Evolutionary conservation across 2,113 vertebrate genomes (phyloP).

Genomic region (Leptobrachium ailaonicum): DNA sequence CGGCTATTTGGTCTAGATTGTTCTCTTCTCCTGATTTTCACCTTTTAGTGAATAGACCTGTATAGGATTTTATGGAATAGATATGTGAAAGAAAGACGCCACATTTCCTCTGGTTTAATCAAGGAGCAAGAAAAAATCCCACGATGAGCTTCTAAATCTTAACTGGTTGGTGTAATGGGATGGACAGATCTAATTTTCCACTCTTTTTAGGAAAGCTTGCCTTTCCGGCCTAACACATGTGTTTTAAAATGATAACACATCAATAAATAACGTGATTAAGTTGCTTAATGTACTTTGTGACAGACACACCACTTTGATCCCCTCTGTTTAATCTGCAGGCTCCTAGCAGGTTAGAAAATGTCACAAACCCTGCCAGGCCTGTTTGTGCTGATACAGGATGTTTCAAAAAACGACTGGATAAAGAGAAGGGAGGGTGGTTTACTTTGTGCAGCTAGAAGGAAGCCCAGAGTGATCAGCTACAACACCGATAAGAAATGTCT

Average conservation of each 20-base stretch:
- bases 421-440: background rate
- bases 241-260: conserved; percentile 23
- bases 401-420: background rate
- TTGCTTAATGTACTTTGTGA: background rate
- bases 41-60: background rate
- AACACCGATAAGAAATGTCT: conserved; percentile 20
- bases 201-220: background rate
- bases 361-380: conserved; percentile 3
- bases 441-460: conserved; percentile 1
- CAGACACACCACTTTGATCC: conserved; percentile 7
- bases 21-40: too few species aligned
- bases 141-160: background rate
- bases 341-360: conserved; percentile 17
- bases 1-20: too few species aligned
- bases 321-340: conserved; percentile 6
- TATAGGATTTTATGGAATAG: background rate
- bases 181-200: background rate
- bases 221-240: background rate
- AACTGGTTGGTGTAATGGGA: too few species aligned
- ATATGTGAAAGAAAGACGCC: background rate
- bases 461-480: conserved; percentile 15
- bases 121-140: background rate
- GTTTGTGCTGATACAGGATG: conserved; percentile 13
- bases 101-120: background rate
- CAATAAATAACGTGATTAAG: conserved; percentile 2